Percentiles rank a stretch among this genome's conserved stretches.
phyloP scores from a whole-genome alignment of 1,140 invertebrate genomes.

The Drosophila pectinifera region DNA sequence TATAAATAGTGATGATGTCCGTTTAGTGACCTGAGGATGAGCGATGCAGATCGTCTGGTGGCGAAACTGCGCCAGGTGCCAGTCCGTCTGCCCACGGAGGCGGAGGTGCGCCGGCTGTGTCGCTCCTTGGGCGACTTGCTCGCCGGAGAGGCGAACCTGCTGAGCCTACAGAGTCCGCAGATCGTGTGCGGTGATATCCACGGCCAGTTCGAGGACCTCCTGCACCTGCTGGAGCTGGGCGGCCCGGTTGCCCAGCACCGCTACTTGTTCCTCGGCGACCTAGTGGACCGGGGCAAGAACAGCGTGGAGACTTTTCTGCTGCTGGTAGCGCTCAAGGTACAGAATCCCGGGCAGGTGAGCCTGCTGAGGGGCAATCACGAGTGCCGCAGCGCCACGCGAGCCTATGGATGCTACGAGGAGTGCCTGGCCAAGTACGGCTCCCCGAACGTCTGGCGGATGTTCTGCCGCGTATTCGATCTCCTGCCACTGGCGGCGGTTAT shows the following conservation, averaged over 20 bases:
- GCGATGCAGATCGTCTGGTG: constrained; percentile 40
- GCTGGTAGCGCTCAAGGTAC: constrained; percentile 97
- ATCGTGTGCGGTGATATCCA: constrained; percentile 99
- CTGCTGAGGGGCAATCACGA: constrained; percentile 98
- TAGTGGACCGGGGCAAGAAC: constrained; percentile 99
- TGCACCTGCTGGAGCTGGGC: constrained; percentile 99
- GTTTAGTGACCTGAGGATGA: constrained; percentile 25
- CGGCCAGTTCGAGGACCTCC: constrained; percentile 99
- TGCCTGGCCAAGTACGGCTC: constrained; percentile 99
- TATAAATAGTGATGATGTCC: constrained; percentile 39
- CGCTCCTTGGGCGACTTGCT: constrained; percentile 99
- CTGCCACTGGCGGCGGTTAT: constrained; percentile 99
- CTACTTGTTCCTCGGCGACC: constrained; percentile 99
- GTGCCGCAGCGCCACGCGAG: constrained; percentile 99
- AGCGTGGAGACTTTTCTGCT: constrained; percentile 99
- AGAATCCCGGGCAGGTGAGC: constrained; percentile 99
- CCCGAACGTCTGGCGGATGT: constrained; percentile 99
- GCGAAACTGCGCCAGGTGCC: constrained; percentile 27
- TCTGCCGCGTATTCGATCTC: constrained; percentile 99
- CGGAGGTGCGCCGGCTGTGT: constrained; percentile 98
- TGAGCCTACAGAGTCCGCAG: constrained; percentile 98
- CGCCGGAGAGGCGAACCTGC: constrained; percentile 99
- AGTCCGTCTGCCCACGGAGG: constrained; percentile 90
- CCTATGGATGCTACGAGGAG: constrained; percentile 99
- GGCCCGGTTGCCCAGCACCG: constrained; percentile 99